These are phyloP conservation scores for Eudemis profundana DNA, from an alignment of 2,888 invertebrate species.

Conservation along the genomic window DNA sequence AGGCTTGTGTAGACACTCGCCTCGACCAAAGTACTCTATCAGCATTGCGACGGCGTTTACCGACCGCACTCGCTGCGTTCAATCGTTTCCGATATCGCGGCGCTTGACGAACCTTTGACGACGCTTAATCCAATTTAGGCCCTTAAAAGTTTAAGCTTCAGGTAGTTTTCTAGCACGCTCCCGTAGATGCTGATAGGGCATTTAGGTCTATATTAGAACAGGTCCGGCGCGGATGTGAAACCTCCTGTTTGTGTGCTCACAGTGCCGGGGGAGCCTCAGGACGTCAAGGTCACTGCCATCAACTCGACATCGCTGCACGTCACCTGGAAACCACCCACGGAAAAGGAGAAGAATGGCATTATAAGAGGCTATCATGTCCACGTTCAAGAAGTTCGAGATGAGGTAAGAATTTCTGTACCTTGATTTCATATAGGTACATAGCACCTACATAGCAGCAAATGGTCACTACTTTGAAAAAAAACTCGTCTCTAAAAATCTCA, in stretches of 20 bases:
- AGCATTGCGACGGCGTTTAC: constrained; percentile 78
- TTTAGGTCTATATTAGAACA: constrained; percentile 69
- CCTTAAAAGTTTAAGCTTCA: constrained; percentile 70
- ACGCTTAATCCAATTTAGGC: constrained; percentile 70
- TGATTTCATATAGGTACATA: background rate
- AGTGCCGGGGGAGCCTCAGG: constrained; percentile 99
- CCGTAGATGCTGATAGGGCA: constrained; percentile 85
- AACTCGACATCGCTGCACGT: constrained; percentile 99
- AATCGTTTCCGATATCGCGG: constrained; percentile 55
- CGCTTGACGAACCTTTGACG: constrained; percentile 64
- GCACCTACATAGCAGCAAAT: no score
- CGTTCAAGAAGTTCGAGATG: constrained; percentile 94
- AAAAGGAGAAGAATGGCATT: constrained; percentile 96
- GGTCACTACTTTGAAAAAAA: no score
- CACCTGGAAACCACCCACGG: constrained; percentile 96
- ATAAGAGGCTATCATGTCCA: constrained; percentile 99
- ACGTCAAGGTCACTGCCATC: constrained; percentile 93
- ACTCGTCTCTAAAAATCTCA: no score
- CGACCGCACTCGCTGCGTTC: constrained; percentile 70
- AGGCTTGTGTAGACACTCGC: constrained; percentile 70
- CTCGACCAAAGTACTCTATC: constrained; percentile 80
- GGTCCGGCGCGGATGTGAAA: constrained; percentile 62
- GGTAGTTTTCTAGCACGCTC: constrained; percentile 78
- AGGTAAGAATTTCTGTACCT: constrained; percentile 81
- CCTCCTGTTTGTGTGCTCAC: constrained; percentile 72